A percentile compares a stretch with the other conserved stretches of the same genome.
These are phyloP conservation scores for Seriola quinqueradiata DNA, from an alignment of 2,113 vertebrate genomes.

Conservation along the genomic window DNA sequence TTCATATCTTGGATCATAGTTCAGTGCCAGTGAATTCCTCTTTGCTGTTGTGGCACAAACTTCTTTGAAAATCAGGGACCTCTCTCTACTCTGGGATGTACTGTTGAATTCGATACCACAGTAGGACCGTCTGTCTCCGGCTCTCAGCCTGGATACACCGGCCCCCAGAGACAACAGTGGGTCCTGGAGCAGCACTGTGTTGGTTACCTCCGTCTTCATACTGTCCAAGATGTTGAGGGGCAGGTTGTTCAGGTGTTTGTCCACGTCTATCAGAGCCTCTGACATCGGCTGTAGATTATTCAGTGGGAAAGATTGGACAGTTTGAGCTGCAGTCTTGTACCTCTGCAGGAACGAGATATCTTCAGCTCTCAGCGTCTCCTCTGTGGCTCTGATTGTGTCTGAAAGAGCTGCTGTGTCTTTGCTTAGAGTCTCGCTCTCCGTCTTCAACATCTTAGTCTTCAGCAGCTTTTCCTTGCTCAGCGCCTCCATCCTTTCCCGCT, in stretches of 20 bases:
- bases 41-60: no score
- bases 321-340: not conserved
- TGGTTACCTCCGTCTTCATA: not conserved
- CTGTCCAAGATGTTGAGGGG: not conserved
- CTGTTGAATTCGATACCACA: no score
- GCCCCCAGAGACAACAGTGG: no score
- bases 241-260: slow-evolving; percentile 21
- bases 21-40: no score
- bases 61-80: no score
- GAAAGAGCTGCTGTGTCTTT: not conserved
- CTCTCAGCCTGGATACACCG: no score
- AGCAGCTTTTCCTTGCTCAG: not conserved
- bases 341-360: not conserved
- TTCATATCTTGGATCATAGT: no score
- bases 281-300: not conserved
- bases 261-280: not conserved
- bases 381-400: not conserved
- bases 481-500: rapidly evolving
- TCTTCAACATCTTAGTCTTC: not conserved
- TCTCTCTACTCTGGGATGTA: no score
- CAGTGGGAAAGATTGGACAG: rapidly evolving
- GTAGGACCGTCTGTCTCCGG: no score
- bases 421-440: not conserved
- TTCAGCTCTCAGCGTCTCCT: not conserved
- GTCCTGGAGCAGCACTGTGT: not conserved